These are phyloP conservation scores for Theropithecus gelada DNA, from an alignment of 2,113 vertebrate genomes.

Conservation along the genomic window DNA sequence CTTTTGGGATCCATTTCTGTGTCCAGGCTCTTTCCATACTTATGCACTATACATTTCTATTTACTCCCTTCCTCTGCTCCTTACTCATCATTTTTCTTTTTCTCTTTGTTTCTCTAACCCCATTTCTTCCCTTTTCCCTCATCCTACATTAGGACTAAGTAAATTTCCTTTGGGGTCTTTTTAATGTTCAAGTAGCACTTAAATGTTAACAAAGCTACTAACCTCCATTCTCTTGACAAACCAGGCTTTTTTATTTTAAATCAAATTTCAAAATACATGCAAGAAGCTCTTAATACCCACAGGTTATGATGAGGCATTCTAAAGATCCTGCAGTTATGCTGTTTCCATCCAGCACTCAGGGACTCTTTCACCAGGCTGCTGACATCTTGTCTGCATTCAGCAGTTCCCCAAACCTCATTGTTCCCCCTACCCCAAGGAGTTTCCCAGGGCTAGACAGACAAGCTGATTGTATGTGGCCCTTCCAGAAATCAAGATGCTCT, in stretches of 20 bases:
- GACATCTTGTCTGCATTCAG: not conserved
- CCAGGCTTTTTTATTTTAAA: not conserved
- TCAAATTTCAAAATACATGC: not conserved
- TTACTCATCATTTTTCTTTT: not conserved
- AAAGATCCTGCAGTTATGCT: not conserved
- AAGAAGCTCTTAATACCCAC: not conserved
- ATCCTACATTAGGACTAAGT: not conserved
- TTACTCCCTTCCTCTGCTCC: not conserved
- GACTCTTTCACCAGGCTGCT: not conserved
- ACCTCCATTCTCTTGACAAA: not conserved
- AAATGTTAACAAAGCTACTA: not conserved
- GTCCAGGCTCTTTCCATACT: not conserved
- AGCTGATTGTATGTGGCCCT: not conserved
- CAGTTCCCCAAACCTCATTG: not conserved
- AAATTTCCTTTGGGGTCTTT: not conserved
- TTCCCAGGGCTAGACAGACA: not conserved
- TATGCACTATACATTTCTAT: not conserved
- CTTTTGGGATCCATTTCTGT: not conserved
- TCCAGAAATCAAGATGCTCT: not conserved
- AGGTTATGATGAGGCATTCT: not conserved
- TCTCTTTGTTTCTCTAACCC: not conserved
- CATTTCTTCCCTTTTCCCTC: not conserved
- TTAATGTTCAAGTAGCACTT: not conserved
- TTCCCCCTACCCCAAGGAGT: not conserved
- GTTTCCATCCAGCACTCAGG: not conserved